Conservation (phyloP, 2,888 invertebrate genomes). For the Lasioglossum malachurum region DNA sequence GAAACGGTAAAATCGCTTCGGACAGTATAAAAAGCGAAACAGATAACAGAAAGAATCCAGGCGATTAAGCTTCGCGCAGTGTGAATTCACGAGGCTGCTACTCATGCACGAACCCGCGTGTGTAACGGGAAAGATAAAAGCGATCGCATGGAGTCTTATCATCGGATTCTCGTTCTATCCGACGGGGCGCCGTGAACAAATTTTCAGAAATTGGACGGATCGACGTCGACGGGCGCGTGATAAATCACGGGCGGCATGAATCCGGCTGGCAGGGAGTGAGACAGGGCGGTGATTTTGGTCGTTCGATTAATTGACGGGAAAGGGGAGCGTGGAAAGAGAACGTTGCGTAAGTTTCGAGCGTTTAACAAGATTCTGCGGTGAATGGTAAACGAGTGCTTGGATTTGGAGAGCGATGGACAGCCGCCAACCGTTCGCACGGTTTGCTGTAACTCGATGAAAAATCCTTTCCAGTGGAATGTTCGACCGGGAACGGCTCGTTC, state of each 20-base stretch:
- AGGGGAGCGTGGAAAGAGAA: constrained; percentile 35
- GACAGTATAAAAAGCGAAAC: neutral
- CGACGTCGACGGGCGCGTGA: constrained; percentile 25
- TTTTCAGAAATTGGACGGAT: neutral
- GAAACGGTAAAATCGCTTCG: neutral
- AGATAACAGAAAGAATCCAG: neutral
- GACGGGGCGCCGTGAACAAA: neutral
- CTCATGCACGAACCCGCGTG: neutral
- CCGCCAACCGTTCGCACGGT: constrained; percentile 46
- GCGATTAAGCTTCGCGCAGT: neutral
- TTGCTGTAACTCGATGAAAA: neutral
- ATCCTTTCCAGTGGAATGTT: neutral
- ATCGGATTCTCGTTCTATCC: neutral
- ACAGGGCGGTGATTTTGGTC: constrained; percentile 34
- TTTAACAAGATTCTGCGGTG: constrained; percentile 74
- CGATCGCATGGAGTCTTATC: neutral
- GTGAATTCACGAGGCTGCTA: neutral
- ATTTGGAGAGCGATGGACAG: constrained; percentile 62
- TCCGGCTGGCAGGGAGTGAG: neutral
- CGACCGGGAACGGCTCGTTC: neutral
- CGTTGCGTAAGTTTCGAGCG: constrained; percentile 68
- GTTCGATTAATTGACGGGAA: constrained; percentile 65
- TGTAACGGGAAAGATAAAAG: neutral
- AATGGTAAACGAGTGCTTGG: constrained; percentile 64
- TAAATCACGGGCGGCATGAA: constrained; percentile 40